These are phyloP conservation scores for Calliphora vicina DNA, from an alignment of 1,140 invertebrate species.

Conservation along the genomic window DNA sequence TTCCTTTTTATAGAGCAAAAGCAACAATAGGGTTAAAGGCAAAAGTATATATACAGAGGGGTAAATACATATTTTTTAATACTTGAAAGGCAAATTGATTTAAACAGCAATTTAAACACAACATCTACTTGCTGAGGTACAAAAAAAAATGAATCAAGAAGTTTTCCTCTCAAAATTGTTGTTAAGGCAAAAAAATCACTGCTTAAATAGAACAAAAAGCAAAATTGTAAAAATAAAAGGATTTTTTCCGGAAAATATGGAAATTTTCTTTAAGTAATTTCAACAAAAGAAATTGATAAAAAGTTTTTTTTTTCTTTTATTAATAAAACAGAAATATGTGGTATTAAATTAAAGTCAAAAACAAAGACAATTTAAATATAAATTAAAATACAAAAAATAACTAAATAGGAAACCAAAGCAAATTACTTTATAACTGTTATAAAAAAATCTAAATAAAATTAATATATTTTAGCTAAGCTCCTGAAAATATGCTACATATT, in stretches of 20 bases:
- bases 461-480: too few species aligned
- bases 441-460: too few species aligned
- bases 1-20: too few species aligned
- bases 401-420: too few species aligned
- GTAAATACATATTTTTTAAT: not conserved
- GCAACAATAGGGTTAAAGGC: slow-evolving; percentile 17
- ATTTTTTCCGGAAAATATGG: not conserved
- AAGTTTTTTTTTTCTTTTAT: too few species aligned
- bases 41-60: not conserved
- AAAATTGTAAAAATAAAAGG: not conserved
- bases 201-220: slow-evolving; percentile 10
- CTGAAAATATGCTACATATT: too few species aligned
- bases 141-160: not conserved
- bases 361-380: too few species aligned
- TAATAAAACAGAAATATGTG: too few species aligned
- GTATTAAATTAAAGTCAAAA: too few species aligned
- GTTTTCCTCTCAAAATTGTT: not conserved
- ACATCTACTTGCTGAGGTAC: not conserved
- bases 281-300: not conserved
- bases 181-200: slow-evolving; percentile 34
- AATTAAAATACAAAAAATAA: too few species aligned
- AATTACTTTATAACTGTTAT: too few species aligned
- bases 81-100: slow-evolving; percentile 27
- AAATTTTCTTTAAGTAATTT: slow-evolving; percentile 34
- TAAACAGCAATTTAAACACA: slow-evolving; percentile 34